Percentiles rank a stretch among this genome's conserved stretches.
These are phyloP conservation scores for Anthopleura sola DNA, from an alignment of 64 coral and sea anemone genomes.

Conservation along the genomic window DNA sequence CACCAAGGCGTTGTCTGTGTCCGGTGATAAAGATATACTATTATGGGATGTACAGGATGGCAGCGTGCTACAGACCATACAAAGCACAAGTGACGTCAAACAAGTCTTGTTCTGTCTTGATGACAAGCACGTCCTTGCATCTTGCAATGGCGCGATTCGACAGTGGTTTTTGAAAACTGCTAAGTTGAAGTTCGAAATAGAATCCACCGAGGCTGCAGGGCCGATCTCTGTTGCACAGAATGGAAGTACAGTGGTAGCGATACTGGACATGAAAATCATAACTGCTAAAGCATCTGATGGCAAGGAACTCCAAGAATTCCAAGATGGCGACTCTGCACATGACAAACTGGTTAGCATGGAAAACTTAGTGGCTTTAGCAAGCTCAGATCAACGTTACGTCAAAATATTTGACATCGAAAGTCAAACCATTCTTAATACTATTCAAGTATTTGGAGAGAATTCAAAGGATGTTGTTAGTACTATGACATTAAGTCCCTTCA, in stretches of 20 bases:
- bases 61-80: slow-evolving; percentile 44
- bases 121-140: slow-evolving; percentile 68
- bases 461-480: slow-evolving; percentile 63
- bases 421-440: slow-evolving; percentile 42
- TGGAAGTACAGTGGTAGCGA: slow-evolving; percentile 56
- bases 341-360: slow-evolving; percentile 66
- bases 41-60: slow-evolving; percentile 86
- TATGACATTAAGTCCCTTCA: slow-evolving; percentile 74
- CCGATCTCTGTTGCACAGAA: slow-evolving; percentile 55
- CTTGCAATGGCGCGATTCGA: slow-evolving; percentile 64
- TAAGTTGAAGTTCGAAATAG: slow-evolving; percentile 56
- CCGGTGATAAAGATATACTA: slow-evolving; percentile 50
- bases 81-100: slow-evolving; percentile 44
- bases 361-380: slow-evolving; percentile 73
- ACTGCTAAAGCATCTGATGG: slow-evolving; percentile 58
- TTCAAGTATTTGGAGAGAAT: slow-evolving; percentile 67
- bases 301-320: slow-evolving; percentile 47
- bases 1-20: slow-evolving; percentile 67
- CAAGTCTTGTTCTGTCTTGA: slow-evolving; percentile 76
- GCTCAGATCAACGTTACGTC: slow-evolving; percentile 42
- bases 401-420: slow-evolving; percentile 74
- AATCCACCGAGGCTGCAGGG: slow-evolving; percentile 41
- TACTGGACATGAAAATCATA: slow-evolving; percentile 56
- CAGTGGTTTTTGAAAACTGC: slow-evolving; percentile 75
- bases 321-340: slow-evolving; percentile 64